Conservation (phyloP, 2,888 invertebrate genomes). For the Drosophila paracracens region DNA sequence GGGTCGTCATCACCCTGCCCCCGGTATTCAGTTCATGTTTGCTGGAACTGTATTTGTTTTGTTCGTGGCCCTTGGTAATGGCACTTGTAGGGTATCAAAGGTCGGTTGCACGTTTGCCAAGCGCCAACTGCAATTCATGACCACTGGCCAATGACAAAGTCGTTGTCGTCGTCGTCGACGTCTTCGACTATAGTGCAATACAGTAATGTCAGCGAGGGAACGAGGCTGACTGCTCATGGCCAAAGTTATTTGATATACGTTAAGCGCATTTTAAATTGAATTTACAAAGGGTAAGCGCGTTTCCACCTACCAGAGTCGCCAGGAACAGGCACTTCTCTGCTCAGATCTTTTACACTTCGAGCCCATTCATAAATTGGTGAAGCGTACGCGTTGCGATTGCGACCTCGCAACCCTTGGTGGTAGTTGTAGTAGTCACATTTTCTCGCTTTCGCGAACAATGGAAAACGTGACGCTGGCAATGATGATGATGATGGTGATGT, state of each 20-base stretch:
- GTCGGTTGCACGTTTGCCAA: constrained; percentile 34
- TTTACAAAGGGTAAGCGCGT: constrained; percentile 58
- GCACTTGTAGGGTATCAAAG: constrained; percentile 73
- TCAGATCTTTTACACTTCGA: constrained; percentile 21
- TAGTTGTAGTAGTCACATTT: constrained; percentile 12
- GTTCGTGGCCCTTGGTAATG: constrained; percentile 43
- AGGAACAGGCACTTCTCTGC: neutral
- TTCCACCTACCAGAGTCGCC: neutral
- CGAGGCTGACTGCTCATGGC: constrained; percentile 29
- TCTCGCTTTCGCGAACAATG: constrained; percentile 12
- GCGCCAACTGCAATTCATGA: constrained; percentile 23
- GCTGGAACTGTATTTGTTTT: constrained; percentile 28
- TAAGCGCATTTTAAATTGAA: constrained; percentile 74
- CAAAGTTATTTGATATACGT: constrained; percentile 55
- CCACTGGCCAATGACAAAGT: constrained; percentile 36
- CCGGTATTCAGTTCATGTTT: constrained; percentile 13
- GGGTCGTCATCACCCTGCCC: neutral
- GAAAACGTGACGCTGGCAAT: constrained; percentile 12
- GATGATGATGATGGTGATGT: neutral
- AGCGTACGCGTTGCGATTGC: constrained; percentile 24
- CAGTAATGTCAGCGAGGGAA: constrained; percentile 22
- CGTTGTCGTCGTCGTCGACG: neutral
- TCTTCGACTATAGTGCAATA: neutral
- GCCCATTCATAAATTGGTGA: constrained; percentile 69
- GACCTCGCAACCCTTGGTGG: constrained; percentile 6